phyloP scores from a whole-genome alignment of 2,888 invertebrate genomes.

The Xylocampa areola region DNA sequence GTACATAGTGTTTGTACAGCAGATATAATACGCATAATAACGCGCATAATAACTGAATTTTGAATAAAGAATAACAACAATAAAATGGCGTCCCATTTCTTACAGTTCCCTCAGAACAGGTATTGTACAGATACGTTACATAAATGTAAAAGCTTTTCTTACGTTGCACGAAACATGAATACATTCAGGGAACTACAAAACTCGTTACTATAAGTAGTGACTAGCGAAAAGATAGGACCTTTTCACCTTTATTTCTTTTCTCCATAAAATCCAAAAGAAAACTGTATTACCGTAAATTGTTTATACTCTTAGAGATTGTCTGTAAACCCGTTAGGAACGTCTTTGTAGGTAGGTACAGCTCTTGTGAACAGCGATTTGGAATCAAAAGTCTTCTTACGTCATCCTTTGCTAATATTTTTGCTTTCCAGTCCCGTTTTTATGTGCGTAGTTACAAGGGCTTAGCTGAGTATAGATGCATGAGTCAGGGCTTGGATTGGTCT shows the following conservation, averaged over 20 bases:
- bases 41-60: constrained; percentile 12
- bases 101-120: constrained; percentile 3
- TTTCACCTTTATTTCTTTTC: constrained; percentile 20
- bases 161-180: constrained; percentile 20
- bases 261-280: constrained; percentile 15
- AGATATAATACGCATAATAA: too few relatives aligned
- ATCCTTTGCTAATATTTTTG: constrained; percentile 16
- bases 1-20: too few relatives aligned
- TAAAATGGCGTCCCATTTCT: constrained; percentile 18
- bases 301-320: constrained; percentile 6
- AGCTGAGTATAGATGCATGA: constrained; percentile 14
- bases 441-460: constrained; percentile 20
- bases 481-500: constrained; percentile 9
- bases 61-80: constrained; percentile 34
- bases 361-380: constrained; percentile 5
- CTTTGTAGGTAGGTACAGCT: too few relatives aligned
- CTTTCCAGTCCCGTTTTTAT: constrained; percentile 15
- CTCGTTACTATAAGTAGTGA: constrained; percentile 34
- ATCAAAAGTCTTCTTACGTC: constrained; percentile 23
- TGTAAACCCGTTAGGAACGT: constrained; percentile 10
- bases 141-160: constrained; percentile 32
- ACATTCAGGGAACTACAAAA: constrained; percentile 25
- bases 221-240: constrained; percentile 15
- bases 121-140: constrained; percentile 11
- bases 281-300: neutral